A percentile compares a stretch with the other conserved stretches of the same genome.
Conservation (phyloP, 2,888 invertebrate genomes). For the Micropterix aruncella region DNA sequence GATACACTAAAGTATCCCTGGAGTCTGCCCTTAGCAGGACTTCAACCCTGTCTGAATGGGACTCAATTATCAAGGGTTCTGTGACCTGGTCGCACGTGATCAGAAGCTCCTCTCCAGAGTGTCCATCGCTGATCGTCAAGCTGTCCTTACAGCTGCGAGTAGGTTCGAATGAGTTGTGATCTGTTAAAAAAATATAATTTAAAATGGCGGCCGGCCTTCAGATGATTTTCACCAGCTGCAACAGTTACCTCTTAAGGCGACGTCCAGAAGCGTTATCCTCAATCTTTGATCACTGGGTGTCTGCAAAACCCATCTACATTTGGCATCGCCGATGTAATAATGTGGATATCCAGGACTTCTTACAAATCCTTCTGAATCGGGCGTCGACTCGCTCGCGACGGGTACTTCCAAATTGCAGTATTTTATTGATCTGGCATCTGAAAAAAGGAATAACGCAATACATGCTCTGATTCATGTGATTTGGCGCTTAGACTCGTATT, state of each 20-base stretch:
- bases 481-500: too few species aligned
- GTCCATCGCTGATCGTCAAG: constrained; percentile 33
- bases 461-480: too few species aligned
- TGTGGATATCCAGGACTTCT: constrained; percentile 62
- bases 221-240: too few species aligned
- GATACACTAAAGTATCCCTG: constrained; percentile 33
- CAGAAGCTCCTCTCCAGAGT: constrained; percentile 28
- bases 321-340: constrained; percentile 50
- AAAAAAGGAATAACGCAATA: constrained; percentile 13
- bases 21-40: constrained; percentile 33
- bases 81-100: constrained; percentile 41
- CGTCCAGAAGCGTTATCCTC: constrained; percentile 50
- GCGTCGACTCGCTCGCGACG: constrained; percentile 23
- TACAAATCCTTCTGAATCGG: constrained; percentile 46
- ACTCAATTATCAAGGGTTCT: constrained; percentile 31
- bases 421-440: constrained; percentile 37
- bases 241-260: constrained; percentile 60
- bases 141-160: constrained; percentile 37
- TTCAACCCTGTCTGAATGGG: constrained; percentile 31
- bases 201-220: too few species aligned
- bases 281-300: constrained; percentile 49
- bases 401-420: constrained; percentile 39
- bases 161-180: not conserved
- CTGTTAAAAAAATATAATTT: not conserved
- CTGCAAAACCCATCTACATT: constrained; percentile 53